phyloP scores from a whole-genome alignment of 1,140 invertebrate genomes.

The Triops longicaudatus region DNA sequence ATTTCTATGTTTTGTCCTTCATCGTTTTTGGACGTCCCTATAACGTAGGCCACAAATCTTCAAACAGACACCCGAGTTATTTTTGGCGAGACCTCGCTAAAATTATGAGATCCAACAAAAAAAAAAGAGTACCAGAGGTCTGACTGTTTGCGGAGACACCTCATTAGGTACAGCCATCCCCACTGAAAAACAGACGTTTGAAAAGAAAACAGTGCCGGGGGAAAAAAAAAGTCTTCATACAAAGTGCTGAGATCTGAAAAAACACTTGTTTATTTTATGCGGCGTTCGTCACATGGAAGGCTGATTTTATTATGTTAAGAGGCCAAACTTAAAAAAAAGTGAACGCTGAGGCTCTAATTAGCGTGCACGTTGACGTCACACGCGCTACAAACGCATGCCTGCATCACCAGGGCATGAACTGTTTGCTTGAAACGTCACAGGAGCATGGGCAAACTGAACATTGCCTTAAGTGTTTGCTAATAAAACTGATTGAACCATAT shows the following conservation, averaged over 20 bases:
- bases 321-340: neutral
- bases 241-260: neutral
- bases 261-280: neutral
- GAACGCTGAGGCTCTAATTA: neutral
- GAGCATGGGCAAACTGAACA: too few relatives aligned
- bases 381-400: neutral
- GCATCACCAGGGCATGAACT: neutral
- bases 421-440: too few relatives aligned
- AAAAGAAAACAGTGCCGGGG: neutral
- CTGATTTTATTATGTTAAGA: neutral
- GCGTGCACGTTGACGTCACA: neutral
- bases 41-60: neutral
- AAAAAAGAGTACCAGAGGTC: neutral
- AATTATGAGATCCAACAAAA: neutral
- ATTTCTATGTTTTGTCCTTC: neutral
- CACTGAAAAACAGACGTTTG: neutral
- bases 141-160: neutral
- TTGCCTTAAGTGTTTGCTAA: too few relatives aligned
- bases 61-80: neutral
- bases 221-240: neutral
- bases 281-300: neutral
- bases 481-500: too few relatives aligned
- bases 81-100: neutral
- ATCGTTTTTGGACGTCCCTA: neutral
- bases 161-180: constrained; percentile 1